These are phyloP conservation scores for Menidia menidia DNA, from an alignment of 2,797 vertebrate species.

Conservation along the genomic window DNA sequence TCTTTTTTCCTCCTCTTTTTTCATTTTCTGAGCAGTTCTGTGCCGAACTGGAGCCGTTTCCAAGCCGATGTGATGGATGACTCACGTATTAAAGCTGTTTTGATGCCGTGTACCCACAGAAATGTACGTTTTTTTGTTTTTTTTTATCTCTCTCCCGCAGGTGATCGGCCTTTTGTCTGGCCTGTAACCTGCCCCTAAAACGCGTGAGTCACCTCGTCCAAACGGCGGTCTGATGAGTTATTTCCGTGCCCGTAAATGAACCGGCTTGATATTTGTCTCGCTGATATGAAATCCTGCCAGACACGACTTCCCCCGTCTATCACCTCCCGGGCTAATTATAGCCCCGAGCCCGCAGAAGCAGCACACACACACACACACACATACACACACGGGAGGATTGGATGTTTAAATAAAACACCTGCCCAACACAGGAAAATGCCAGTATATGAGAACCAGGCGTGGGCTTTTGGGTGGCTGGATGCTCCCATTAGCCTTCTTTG, in stretches of 20 bases:
- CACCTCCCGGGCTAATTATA: constrained; percentile 57
- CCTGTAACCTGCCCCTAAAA: too few species aligned
- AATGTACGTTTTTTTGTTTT: too few species aligned
- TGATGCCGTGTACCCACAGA: constrained; percentile 17
- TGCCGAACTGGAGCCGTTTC: constrained; percentile 69
- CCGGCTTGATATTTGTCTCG: constrained; percentile 26
- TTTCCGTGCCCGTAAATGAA: constrained; percentile 42
- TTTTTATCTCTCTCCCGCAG: constrained; percentile 17
- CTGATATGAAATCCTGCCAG: constrained; percentile 33
- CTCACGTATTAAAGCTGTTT: constrained; percentile 55
- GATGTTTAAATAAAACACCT: constrained; percentile 37
- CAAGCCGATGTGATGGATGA: constrained; percentile 59
- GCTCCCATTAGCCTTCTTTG: too few species aligned
- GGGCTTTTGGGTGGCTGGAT: too few species aligned
- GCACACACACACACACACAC: too few species aligned
- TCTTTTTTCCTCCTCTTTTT: too few species aligned
- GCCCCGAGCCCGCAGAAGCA: constrained; percentile 27
- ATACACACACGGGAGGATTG: constrained; percentile 18
- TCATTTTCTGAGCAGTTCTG: too few species aligned
- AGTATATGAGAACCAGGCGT: too few species aligned
- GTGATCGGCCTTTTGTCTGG: constrained; percentile 16
- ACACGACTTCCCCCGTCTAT: constrained; percentile 25
- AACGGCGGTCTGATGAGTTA: constrained; percentile 38
- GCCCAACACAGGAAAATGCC: too few species aligned
- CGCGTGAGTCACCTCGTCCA: too few species aligned